Conservation (phyloP, 2,888 invertebrate genomes). For the Lasius fuliginosus region DNA sequence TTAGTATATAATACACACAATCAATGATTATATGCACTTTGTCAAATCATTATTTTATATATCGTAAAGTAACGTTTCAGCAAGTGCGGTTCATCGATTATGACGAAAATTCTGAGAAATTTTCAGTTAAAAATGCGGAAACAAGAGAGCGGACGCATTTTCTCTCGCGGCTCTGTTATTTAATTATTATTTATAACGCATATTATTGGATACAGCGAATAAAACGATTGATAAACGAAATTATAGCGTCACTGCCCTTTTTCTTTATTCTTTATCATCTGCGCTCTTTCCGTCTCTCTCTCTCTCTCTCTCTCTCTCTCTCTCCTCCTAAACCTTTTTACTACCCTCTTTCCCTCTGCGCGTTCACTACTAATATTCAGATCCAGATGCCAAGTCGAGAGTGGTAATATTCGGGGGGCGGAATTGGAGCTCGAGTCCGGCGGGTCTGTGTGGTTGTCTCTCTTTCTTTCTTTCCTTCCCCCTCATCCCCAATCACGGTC, state of each 20-base stretch:
- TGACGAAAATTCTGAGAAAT: conserved; percentile 1
- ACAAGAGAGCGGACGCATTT: background rate
- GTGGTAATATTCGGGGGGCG: conserved; percentile 67
- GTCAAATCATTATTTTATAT: background rate
- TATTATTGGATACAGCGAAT: conserved; percentile 17
- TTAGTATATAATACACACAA: background rate
- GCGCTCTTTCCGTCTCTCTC: conserved; percentile 10
- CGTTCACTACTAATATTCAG: conserved; percentile 59
- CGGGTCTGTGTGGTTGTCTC: conserved; percentile 63
- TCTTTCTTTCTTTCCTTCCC: conserved; percentile 13
- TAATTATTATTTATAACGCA: conserved; percentile 61
- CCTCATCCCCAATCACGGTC: conserved; percentile 8
- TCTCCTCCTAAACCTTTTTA: background rate
- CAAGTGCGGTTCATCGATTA: conserved; percentile 10
- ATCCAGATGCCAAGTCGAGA: conserved; percentile 55
- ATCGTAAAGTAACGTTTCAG: background rate
- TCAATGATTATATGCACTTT: background rate
- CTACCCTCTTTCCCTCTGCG: conserved; percentile 40
- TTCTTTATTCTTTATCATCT: conserved; percentile 25
- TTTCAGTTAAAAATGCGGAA: background rate
- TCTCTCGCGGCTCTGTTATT: conserved; percentile 30
- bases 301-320: background rate
- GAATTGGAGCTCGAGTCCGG: conserved; percentile 77
- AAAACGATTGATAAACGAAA: conserved; percentile 50
- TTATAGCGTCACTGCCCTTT: conserved; percentile 35